Conservation (phyloP, 2,888 invertebrate genomes). For the Oasisia sp. region DNA sequence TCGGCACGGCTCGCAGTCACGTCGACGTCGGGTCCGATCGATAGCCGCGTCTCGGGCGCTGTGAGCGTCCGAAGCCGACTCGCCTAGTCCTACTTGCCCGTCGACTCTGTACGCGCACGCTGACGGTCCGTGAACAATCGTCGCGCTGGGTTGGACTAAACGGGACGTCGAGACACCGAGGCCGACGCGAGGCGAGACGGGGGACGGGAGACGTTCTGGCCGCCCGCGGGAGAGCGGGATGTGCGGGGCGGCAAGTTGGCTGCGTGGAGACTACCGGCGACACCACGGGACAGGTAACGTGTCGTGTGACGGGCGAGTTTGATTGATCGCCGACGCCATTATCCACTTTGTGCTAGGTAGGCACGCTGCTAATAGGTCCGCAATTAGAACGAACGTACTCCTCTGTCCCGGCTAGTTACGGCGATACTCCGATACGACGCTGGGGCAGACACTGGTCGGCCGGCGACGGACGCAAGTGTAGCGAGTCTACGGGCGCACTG, state of each 20-base stretch:
- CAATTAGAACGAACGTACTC: background rate
- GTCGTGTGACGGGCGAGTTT: background rate
- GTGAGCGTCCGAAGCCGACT: background rate
- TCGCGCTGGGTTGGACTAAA: background rate
- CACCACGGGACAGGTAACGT: slow-evolving; percentile 17
- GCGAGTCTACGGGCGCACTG: background rate
- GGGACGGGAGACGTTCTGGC: background rate
- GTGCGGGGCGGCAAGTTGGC: background rate
- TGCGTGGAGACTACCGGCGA: background rate
- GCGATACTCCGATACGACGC: background rate
- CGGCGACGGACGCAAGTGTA: background rate
- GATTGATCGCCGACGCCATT: background rate
- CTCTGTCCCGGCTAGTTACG: background rate
- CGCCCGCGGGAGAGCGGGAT: background rate
- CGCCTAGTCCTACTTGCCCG: background rate
- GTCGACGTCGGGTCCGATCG: background rate
- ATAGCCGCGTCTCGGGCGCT: background rate
- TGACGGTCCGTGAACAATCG: background rate
- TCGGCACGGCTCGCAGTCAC: background rate
- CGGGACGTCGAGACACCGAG: background rate
- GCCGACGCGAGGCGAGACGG: background rate
- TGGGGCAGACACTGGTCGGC: background rate
- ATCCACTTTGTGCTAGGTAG: slow-evolving; percentile 6
- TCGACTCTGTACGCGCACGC: background rate
- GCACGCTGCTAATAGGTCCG: background rate